These are phyloP conservation scores for Teleogryllus occipitalis DNA, from an alignment of 1,140 invertebrate species.

Conservation along the genomic window DNA sequence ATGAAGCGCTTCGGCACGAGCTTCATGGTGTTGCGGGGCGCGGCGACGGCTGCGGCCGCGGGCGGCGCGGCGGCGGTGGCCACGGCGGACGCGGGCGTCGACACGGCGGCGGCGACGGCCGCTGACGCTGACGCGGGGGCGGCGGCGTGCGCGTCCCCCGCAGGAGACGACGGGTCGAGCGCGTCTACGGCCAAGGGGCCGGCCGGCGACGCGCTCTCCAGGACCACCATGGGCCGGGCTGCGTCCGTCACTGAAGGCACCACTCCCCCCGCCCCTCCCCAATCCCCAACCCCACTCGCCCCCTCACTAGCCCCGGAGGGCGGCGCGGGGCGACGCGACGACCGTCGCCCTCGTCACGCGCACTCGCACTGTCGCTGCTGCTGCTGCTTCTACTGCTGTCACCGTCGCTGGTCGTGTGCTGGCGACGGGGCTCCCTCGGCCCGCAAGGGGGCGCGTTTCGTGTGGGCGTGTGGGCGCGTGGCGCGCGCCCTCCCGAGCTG, in stretches of 20 bases:
- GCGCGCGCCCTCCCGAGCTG: slow-evolving; percentile 25
- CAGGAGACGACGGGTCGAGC: background rate
- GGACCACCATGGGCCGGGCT: slow-evolving; percentile 18
- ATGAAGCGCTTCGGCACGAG: slow-evolving; percentile 80
- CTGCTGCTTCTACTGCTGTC: too few species aligned
- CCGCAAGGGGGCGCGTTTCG: too few species aligned
- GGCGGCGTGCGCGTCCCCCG: slow-evolving; percentile 21
- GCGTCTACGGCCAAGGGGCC: background rate
- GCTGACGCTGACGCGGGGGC: slow-evolving; percentile 56
- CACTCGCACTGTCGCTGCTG: background rate
- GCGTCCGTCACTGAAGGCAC: background rate
- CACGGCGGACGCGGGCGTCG: background rate
- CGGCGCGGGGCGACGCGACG: too few species aligned
- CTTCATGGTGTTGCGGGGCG: slow-evolving; percentile 53
- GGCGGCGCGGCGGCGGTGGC: too few species aligned
- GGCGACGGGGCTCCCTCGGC: too few species aligned
- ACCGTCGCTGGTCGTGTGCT: too few species aligned
- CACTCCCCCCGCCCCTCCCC: background rate
- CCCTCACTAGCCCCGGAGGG: background rate
- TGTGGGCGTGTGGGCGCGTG: too few species aligned
- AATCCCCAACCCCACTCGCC: slow-evolving; percentile 14
- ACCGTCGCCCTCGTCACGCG: too few species aligned
- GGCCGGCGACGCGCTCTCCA: slow-evolving; percentile 12
- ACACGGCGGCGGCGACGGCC: background rate
- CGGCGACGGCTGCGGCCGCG: too few species aligned